Evolutionary conservation across 2,888 invertebrate species (phyloP), one percentile per base, ranked within the genome.

Genomic region (Synanthedon myopaeformis): DNA sequence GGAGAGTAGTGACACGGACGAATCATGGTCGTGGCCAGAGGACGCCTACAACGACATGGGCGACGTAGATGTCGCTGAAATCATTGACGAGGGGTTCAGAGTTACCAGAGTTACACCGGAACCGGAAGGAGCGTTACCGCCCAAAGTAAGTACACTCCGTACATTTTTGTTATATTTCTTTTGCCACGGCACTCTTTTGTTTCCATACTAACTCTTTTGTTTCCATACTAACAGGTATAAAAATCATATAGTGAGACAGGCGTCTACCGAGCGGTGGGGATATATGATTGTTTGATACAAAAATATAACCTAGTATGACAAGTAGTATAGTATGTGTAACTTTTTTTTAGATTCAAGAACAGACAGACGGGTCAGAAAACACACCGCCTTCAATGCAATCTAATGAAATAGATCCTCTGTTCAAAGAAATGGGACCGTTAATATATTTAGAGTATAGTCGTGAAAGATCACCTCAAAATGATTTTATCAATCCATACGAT

Each of bases 21-120:
- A 60, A n/a, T n/a, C 45, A 1, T 84, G 83, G 83, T 54, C 51
- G 6, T 84, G 83, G 83, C 78, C 77, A 0, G 70, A 74, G 0
- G 72, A 72, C 11, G 64, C 70, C n/a, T 50, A 70, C 1, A 59
- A 58, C 17, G 68, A 65, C 1, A 59, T 59, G 14, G 35, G 13
- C 12, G 60, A 58, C 0, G 57, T 72, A 0, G 77, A 76, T 17
- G 54, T 59, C 0, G 71, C 64, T 0, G 62, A 65, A 6, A 70
- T 58, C 0, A 65, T 65, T 0, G 74, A 76, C 10, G 78, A 76
- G 14, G 61, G 58, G 13, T 64, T 60, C 48, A 56, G 56, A 6
- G n/a, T n/a, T n/a, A n/a, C n/a, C n/a, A n/a, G n/a, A n/a, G 58
- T 8, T 12, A 50, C 50, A 12, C 50, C 23, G 19, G 23, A 50